A percentile compares a stretch with the other conserved stretches of the same genome.
phyloP scores from a whole-genome alignment of 2,888 invertebrate species.

The Philopedon plagiatum region DNA sequence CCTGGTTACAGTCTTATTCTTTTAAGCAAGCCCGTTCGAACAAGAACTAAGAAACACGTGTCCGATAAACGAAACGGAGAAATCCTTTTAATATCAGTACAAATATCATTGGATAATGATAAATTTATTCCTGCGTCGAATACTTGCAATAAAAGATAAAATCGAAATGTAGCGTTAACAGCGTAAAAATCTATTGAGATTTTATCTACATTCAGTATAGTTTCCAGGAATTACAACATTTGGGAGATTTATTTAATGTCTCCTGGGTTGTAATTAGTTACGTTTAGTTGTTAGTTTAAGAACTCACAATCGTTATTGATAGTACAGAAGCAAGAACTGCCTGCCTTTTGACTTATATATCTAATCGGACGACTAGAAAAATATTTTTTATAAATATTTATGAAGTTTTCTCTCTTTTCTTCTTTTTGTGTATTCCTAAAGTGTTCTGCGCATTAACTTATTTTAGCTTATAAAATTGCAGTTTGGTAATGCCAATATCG shows the following conservation, averaged over 20 bases:
- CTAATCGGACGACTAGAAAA: not conserved
- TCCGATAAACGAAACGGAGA: constrained; percentile 45
- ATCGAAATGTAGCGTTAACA: constrained; percentile 54
- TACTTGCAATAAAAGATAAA: constrained; percentile 52
- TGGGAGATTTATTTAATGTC: constrained; percentile 52
- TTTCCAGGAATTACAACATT: constrained; percentile 56
- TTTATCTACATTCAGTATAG: constrained; percentile 57
- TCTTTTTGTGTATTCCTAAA: too few relatives aligned
- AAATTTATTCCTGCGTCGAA: constrained; percentile 54
- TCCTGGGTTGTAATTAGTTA: constrained; percentile 55
- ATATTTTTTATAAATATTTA: not conserved
- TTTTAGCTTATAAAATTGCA: too few relatives aligned
- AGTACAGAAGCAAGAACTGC: constrained; percentile 27
- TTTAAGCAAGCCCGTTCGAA: not conserved
- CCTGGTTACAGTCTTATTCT: too few relatives aligned
- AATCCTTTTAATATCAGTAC: constrained; percentile 45
- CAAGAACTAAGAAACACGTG: constrained; percentile 39
- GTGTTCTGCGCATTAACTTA: too few relatives aligned
- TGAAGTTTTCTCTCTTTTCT: too few relatives aligned
- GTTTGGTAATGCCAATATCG: too few relatives aligned
- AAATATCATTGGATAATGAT: constrained; percentile 48
- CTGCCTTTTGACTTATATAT: constrained; percentile 21
- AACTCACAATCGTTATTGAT: constrained; percentile 36
- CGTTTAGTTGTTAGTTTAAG: constrained; percentile 45
- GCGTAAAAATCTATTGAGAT: constrained; percentile 55